Percentiles rank a stretch among this genome's conserved stretches.
These are phyloP conservation scores for Colossoma macropomum DNA, from an alignment of 2,113 vertebrate genomes.

Conservation along the genomic window DNA sequence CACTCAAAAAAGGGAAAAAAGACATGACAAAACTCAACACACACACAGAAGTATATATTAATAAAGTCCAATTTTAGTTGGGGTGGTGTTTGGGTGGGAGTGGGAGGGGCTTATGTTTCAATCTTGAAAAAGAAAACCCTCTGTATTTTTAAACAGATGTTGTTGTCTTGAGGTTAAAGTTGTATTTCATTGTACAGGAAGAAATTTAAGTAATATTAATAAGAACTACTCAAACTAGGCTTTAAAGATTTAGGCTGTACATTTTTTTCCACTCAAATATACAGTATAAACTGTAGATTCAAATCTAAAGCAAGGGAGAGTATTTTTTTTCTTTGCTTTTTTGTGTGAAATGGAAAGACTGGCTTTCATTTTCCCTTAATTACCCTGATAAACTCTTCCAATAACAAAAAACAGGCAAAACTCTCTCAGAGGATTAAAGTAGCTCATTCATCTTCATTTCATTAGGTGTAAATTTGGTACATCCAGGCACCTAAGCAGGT, in stretches of 20 bases:
- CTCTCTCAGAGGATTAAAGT: neutral
- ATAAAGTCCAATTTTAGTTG: slow-evolving; percentile 82
- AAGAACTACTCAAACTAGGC: slow-evolving; percentile 76
- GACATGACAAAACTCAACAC: neutral
- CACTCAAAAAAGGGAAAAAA: slow-evolving; percentile 16
- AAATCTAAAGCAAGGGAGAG: slow-evolving; percentile 54
- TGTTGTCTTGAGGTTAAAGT: slow-evolving; percentile 71
- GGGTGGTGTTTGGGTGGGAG: slow-evolving; percentile 69
- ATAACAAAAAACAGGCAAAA: neutral
- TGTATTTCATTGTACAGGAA: slow-evolving; percentile 84
- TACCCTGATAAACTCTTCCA: neutral
- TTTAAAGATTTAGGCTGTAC: slow-evolving; percentile 91
- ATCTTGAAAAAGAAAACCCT: slow-evolving; percentile 70
- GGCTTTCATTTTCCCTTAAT: slow-evolving; percentile 29
- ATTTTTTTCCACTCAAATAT: slow-evolving; percentile 89
- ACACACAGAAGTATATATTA: slow-evolving; percentile 79
- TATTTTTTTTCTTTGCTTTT: slow-evolving; percentile 41
- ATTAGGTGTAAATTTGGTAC: slow-evolving; percentile 9
- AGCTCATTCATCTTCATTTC: neutral
- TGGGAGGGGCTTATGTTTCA: slow-evolving; percentile 62
- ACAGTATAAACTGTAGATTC: slow-evolving; percentile 77
- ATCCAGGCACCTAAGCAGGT: neutral
- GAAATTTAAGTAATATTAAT: slow-evolving; percentile 72
- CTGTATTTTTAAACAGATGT: slow-evolving; percentile 78
- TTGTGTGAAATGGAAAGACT: slow-evolving; percentile 32